These are phyloP conservation scores for Branchinecta sandiegonensis DNA, from an alignment of 2,888 invertebrate species.

Conservation along the genomic window DNA sequence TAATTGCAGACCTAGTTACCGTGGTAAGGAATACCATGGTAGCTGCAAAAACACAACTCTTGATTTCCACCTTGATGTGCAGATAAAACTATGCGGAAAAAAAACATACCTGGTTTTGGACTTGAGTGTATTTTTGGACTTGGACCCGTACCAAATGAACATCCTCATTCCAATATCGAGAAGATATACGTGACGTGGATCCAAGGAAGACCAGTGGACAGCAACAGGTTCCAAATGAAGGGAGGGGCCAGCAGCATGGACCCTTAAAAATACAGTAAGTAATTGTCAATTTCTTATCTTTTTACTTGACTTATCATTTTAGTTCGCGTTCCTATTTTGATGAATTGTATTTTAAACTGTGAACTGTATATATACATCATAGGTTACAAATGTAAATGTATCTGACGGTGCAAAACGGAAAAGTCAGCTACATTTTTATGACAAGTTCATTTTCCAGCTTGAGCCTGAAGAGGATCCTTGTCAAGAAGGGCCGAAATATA, in stretches of 20 bases:
- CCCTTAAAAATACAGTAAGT: slow-evolving; percentile 38
- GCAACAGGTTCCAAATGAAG: slow-evolving; percentile 80
- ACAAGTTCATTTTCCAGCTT: too few species aligned
- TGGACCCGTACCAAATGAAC: slow-evolving; percentile 79
- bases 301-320: neutral
- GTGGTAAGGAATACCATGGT: too few species aligned
- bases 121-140: slow-evolving; percentile 56
- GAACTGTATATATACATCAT: too few species aligned
- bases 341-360: too few species aligned
- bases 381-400: too few species aligned
- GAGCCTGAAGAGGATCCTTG: too few species aligned
- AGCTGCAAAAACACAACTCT: too few species aligned
- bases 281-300: neutral
- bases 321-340: neutral
- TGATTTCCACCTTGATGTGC: too few species aligned
- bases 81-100: neutral
- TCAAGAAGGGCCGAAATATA: too few species aligned
- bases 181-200: slow-evolving; percentile 80
- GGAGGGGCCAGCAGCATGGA: slow-evolving; percentile 66
- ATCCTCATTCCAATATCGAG: slow-evolving; percentile 72
- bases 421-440: too few species aligned
- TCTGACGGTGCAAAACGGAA: too few species aligned
- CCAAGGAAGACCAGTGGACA: slow-evolving; percentile 54
- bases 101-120: slow-evolving; percentile 49
- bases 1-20: too few species aligned